These are phyloP conservation scores for Carassius gibelio DNA, from an alignment of 2,113 vertebrate genomes.

Conservation along the genomic window DNA sequence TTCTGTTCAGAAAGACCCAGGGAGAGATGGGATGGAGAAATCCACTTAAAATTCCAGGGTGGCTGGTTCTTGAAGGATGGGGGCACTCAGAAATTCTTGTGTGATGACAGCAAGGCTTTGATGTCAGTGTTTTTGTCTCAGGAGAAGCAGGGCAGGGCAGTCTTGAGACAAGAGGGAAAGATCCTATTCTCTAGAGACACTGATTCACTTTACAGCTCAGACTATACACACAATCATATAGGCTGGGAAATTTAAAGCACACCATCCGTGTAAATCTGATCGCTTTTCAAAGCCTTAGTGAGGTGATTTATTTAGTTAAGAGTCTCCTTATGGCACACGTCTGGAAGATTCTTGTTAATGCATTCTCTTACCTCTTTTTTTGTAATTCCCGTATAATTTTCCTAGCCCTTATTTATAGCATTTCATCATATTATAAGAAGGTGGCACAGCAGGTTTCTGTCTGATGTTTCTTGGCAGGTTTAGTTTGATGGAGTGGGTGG, in stretches of 20 bases:
- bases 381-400: slow-evolving; percentile 50
- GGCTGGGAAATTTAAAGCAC: slow-evolving; percentile 1
- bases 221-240: slow-evolving; percentile 21
- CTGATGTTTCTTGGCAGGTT: slow-evolving; percentile 51
- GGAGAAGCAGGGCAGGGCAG: slow-evolving; percentile 50
- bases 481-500: slow-evolving; percentile 30
- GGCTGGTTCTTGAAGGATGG: slow-evolving; percentile 55
- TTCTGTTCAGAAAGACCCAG: slow-evolving; percentile 36
- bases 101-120: slow-evolving; percentile 63
- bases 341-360: slow-evolving; percentile 10
- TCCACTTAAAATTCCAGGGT: slow-evolving; percentile 65
- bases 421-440: slow-evolving; percentile 52
- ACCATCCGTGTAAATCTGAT: not conserved
- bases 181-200: slow-evolving; percentile 39
- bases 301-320: slow-evolving; percentile 19
- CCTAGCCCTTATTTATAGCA: slow-evolving; percentile 48
- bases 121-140: slow-evolving; percentile 54
- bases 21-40: slow-evolving; percentile 51
- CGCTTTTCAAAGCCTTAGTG: not conserved
- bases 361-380: slow-evolving; percentile 19
- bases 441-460: slow-evolving; percentile 51
- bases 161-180: slow-evolving; percentile 30
- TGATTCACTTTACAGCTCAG: slow-evolving; percentile 30
- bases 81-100: slow-evolving; percentile 63
- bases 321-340: not conserved